Percentiles rank a stretch among this genome's conserved stretches.
These are phyloP conservation scores for Chaenocephalus aceratus DNA, from an alignment of 2,113 vertebrate species.

Conservation along the genomic window DNA sequence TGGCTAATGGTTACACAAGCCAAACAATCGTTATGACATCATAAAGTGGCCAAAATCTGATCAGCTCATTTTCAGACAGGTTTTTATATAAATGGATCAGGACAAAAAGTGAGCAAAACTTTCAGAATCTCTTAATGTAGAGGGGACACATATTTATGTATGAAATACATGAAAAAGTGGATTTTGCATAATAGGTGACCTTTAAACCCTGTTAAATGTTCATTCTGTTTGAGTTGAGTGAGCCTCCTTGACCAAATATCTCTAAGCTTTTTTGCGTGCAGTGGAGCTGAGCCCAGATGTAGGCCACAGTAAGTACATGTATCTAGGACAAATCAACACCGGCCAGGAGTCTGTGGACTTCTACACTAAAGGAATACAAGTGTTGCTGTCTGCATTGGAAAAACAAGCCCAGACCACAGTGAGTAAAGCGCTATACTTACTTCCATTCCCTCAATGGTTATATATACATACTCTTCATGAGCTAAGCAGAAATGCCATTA, in stretches of 20 bases:
- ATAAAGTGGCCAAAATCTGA: too few species aligned
- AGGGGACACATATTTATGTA: too few species aligned
- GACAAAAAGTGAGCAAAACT: too few species aligned
- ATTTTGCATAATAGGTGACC: too few species aligned
- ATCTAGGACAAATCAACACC: slow-evolving; percentile 86
- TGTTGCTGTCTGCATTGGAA: slow-evolving; percentile 80
- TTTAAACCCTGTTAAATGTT: background rate
- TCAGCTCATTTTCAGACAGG: too few species aligned
- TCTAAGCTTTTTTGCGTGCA: slow-evolving; percentile 79
- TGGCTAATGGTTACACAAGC: too few species aligned
- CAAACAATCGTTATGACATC: too few species aligned
- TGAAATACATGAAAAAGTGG: too few species aligned
- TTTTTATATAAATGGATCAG: too few species aligned
- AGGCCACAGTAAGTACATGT: slow-evolving; percentile 88
- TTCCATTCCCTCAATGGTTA: too few species aligned
- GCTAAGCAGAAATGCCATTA: background rate
- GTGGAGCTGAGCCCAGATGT: slow-evolving; percentile 84
- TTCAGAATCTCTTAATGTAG: too few species aligned
- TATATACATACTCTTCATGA: background rate
- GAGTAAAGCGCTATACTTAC: slow-evolving; percentile 34
- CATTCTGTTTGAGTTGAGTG: background rate
- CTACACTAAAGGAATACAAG: slow-evolving; percentile 84
- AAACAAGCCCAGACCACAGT: slow-evolving; percentile 71
- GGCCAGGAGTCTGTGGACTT: slow-evolving; percentile 82
- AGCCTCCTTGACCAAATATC: slow-evolving; percentile 77